Evolutionary conservation across 2,113 vertebrate genomes (phyloP), one percentile per base, ranked within the genome.

Genomic region (Crotalus horridus): DNA sequence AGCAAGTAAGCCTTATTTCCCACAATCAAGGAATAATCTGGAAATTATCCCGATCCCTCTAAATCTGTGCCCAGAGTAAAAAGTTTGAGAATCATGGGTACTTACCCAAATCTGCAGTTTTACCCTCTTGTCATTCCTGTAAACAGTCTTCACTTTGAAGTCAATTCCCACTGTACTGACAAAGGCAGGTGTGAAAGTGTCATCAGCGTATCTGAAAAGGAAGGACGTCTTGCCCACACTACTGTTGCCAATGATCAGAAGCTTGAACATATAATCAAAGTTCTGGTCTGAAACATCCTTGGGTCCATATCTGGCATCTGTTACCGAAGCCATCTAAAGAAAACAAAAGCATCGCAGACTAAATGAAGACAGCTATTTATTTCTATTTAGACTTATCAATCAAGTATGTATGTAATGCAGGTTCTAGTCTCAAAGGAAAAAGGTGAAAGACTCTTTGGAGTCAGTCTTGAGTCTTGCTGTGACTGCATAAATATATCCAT

Each of bases 251-350:
- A 99, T 99, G 95, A 99, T 99, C 96, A 99, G 98, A 92, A 99
- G 98, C 96, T 99, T 99, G 97, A 99, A 99, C 99, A 99, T 99
- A 97, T 99, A 99, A 97, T 99, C 99, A 91, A 99, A 99, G 97
- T 99, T 99, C 97, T 99, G 99, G 97, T 99, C 99, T 0, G 99
- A 99, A 94, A 98, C 98, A 91, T 99, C 99, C 94, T 98, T 98
- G 96, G 98, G 98, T 92, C 98, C 98, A 61, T 98, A 98, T 96
- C 99, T 99, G 94, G 98, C 97, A 95, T 99, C 99, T 23, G 97
- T 97, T 96, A 98, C 99, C 92, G 99, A 99, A 96, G 99, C 99
- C 99, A 99, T 99, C 99, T 99, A 97, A 91, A 81, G 92, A 95
- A 96, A 96, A 96, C 23, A n/a, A 96, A 87, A 96, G 95, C 39